Evolutionary conservation across 2,797 vertebrate genomes (phyloP).

Genomic region (Lacerta viridis): DNA sequence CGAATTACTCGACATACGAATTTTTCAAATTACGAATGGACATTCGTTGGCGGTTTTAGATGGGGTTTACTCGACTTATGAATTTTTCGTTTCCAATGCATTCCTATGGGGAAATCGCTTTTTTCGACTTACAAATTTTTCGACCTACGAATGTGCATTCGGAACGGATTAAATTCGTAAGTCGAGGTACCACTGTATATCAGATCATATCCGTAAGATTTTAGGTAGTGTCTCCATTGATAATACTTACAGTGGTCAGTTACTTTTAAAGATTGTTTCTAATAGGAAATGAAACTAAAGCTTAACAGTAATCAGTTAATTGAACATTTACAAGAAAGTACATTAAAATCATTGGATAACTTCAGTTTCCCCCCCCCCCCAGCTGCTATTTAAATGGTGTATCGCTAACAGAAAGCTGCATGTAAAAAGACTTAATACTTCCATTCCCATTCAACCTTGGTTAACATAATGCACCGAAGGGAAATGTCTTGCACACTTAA

Average conservation of each 20-base stretch:
- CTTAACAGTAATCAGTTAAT: background rate
- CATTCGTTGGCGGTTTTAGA: too few species aligned
- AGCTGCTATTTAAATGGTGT: conserved; percentile 2
- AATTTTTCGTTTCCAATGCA: too few species aligned
- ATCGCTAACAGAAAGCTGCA: conserved; percentile 6
- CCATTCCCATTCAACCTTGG: conserved; percentile 17
- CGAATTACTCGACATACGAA: too few species aligned
- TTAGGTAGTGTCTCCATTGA: background rate
- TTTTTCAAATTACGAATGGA: too few species aligned
- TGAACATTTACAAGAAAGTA: conserved; percentile 16
- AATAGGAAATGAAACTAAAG: background rate
- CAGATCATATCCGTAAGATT: background rate
- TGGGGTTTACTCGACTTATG: too few species aligned
- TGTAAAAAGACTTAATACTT: conserved; percentile 23
- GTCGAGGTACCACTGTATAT: too few species aligned
- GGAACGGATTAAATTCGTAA: too few species aligned
- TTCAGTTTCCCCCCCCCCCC: background rate
- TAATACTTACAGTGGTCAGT: background rate
- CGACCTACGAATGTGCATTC: too few species aligned
- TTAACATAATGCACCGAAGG: conserved; percentile 9
- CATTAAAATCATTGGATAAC: conserved; percentile 5
- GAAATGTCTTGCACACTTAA: conserved; percentile 7
- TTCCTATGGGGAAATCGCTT: too few species aligned
- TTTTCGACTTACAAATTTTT: too few species aligned
- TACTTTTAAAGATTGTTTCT: background rate